Evolutionary conservation across 1,140 invertebrate genomes (phyloP).

Genomic region (Cydia fagiglandana): DNA sequence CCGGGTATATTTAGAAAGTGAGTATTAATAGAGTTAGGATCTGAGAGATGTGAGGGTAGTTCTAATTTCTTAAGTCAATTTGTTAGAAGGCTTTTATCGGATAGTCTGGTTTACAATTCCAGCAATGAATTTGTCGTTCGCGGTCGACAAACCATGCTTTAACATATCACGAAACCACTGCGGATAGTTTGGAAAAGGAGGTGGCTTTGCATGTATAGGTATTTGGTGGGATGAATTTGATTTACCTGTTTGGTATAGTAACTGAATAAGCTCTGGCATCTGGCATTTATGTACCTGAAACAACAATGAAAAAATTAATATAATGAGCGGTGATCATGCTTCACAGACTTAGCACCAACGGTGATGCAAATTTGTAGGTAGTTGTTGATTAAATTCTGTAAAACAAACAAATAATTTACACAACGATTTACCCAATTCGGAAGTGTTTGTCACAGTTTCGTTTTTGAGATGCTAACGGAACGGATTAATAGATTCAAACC

Average conservation of each 20-base stretch:
- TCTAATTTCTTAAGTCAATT: too few species aligned
- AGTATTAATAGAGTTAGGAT: too few species aligned
- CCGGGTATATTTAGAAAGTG: too few species aligned
- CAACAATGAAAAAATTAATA: not conserved
- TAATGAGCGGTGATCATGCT: not conserved
- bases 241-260: not conserved
- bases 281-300: not conserved
- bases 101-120: too few species aligned
- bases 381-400: not conserved
- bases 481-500: constrained; percentile 37
- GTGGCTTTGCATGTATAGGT: too few species aligned
- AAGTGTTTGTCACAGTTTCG: constrained; percentile 27
- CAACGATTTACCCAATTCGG: constrained; percentile 30
- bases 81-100: not conserved
- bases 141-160: too few species aligned
- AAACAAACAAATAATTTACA: constrained; percentile 26
- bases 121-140: too few species aligned
- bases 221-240: too few species aligned
- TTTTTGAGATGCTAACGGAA: constrained; percentile 29
- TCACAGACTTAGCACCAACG: not conserved
- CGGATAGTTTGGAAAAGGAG: too few species aligned
- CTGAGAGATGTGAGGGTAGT: too few species aligned
- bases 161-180: too few species aligned
- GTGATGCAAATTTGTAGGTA: not conserved
- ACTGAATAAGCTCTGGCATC: not conserved